Evolutionary conservation across 2,797 vertebrate species (phyloP).

Genomic region (Telmatherina bonti): DNA sequence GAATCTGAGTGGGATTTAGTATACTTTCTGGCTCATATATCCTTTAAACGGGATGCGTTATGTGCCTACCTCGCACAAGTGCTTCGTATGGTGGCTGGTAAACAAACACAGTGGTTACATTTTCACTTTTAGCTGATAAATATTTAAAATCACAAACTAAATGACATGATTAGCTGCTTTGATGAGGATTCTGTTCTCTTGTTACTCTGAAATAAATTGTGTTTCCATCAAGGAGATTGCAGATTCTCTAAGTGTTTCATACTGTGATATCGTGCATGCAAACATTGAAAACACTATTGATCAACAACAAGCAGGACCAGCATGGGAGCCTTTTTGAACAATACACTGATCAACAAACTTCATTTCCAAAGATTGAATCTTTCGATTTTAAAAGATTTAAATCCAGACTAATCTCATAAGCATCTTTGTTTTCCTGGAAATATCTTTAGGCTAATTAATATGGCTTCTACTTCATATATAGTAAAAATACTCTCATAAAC

Average conservation of each 20-base stretch:
- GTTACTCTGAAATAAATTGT: not conserved
- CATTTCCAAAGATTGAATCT: conserved; percentile 12
- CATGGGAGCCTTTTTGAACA: conserved; percentile 18
- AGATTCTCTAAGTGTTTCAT: not conserved
- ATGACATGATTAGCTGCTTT: not conserved
- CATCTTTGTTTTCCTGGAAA: not conserved
- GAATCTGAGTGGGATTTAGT: too few species aligned
- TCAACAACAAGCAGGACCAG: conserved; percentile 5
- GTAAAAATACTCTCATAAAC: conserved; percentile 1
- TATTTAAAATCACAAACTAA: not conserved
- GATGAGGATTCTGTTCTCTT: not conserved
- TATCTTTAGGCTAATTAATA: not conserved
- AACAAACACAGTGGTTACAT: not conserved
- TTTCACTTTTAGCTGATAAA: not conserved
- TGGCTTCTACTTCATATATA: not conserved
- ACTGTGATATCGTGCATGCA: conserved; percentile 11
- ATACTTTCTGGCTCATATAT: too few species aligned
- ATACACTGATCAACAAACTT: conserved; percentile 20
- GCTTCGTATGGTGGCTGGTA: not conserved
- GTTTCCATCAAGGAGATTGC: not conserved
- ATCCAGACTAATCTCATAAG: conserved; percentile 3
- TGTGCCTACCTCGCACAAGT: not conserved
- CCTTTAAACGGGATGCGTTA: not conserved
- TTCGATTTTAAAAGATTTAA: not conserved
- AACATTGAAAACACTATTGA: conserved; percentile 25